A percentile compares a stretch with the other conserved stretches of the same genome.
Evolutionary conservation across 2,113 vertebrate genomes (phyloP).

Genomic region (Ammodytes marinus): DNA sequence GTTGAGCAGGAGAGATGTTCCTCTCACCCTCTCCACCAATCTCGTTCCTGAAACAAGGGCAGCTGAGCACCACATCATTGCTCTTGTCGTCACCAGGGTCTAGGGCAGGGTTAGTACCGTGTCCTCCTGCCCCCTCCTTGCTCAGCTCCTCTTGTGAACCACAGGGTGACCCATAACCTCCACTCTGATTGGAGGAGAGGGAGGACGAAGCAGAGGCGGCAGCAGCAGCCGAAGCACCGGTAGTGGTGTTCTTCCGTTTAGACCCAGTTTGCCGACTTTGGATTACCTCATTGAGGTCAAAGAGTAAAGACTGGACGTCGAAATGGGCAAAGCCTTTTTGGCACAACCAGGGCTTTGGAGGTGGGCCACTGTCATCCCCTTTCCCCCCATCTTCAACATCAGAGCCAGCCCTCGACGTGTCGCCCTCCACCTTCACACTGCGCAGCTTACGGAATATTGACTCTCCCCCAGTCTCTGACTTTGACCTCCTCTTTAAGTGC

Average conservation of each 20-base stretch:
- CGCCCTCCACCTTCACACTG: slow-evolving; percentile 94
- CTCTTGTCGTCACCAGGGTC: slow-evolving; percentile 98
- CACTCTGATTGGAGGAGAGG: slow-evolving; percentile 83
- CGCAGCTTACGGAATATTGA: slow-evolving; percentile 99
- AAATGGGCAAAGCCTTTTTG: slow-evolving; percentile 97
- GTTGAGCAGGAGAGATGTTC: slow-evolving; percentile 92
- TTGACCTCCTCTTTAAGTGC: slow-evolving; percentile 96
- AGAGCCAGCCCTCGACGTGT: slow-evolving; percentile 89
- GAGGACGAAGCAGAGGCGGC: slow-evolving; percentile 93
- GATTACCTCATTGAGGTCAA: slow-evolving; percentile 95
- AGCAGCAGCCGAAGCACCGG: slow-evolving; percentile 95
- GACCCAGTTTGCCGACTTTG: slow-evolving; percentile 92
- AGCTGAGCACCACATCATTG: slow-evolving; percentile 97
- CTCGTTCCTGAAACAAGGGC: slow-evolving; percentile 98
- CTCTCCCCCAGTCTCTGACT: slow-evolving; percentile 97
- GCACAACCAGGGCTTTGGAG: slow-evolving; percentile 92
- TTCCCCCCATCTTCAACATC: slow-evolving; percentile 95
- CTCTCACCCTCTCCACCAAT: slow-evolving; percentile 96
- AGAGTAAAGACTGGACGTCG: slow-evolving; percentile 96
- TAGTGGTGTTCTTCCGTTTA: slow-evolving; percentile 97
- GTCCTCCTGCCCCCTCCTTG: slow-evolving; percentile 87
- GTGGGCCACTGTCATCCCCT: slow-evolving; percentile 86
- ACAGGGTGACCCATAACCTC: slow-evolving; percentile 94
- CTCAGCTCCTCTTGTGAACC: slow-evolving; percentile 98
- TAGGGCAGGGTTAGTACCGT: slow-evolving; percentile 84